phyloP scores from a whole-genome alignment of 2,113 vertebrate species.

The Cryptomyrus ogoouensis region DNA sequence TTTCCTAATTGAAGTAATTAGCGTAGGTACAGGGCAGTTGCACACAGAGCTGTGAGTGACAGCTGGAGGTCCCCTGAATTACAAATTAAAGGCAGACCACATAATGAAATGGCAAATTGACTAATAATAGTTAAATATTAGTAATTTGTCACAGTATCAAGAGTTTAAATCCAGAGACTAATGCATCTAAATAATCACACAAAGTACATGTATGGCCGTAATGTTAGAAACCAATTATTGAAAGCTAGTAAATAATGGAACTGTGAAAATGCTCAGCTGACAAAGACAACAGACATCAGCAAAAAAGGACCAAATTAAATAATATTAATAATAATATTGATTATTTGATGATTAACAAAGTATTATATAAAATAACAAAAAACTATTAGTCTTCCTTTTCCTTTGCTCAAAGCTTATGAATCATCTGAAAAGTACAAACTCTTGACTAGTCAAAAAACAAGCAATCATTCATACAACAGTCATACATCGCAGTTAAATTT shows the following conservation, averaged over 20 bases:
- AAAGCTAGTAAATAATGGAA: background rate
- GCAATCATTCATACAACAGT: background rate
- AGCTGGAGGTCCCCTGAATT: constrained; percentile 4
- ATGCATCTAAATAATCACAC: background rate
- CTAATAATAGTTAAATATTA: constrained; percentile 17
- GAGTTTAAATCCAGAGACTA: constrained; percentile 4
- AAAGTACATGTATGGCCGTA: background rate
- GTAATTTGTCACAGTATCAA: constrained; percentile 15
- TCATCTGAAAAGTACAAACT: background rate
- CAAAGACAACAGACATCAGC: background rate
- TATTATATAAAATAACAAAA: background rate
- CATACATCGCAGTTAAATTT: background rate
- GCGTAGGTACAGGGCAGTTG: constrained; percentile 7
- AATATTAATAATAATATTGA: background rate
- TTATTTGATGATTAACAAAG: background rate
- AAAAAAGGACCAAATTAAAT: background rate
- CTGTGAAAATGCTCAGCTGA: background rate
- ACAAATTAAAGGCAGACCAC: constrained; percentile 4
- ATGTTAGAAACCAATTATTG: background rate
- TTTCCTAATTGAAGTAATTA: constrained; percentile 12
- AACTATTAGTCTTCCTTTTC: background rate
- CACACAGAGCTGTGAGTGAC: background rate
- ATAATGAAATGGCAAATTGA: constrained; percentile 17
- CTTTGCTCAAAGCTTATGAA: background rate
- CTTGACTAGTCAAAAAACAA: background rate